Percentiles rank a stretch among this genome's conserved stretches.
These are phyloP conservation scores for Amazona guildingii DNA, from an alignment of 2,113 vertebrate species.

Conservation along the genomic window DNA sequence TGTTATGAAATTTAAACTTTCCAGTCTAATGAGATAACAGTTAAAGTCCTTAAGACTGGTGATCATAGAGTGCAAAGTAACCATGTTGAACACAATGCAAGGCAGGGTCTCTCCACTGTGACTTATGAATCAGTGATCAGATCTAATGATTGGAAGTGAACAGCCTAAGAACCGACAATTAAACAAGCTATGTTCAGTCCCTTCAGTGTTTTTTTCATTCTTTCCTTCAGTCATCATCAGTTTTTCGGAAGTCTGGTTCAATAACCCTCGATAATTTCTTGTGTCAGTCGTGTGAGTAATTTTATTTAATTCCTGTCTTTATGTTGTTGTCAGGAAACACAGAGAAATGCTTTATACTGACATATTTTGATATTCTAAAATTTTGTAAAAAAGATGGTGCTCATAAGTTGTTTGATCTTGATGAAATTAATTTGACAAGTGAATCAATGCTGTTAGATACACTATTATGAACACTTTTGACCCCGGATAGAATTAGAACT, in stretches of 20 bases:
- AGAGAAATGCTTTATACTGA: neutral
- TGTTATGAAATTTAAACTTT: neutral
- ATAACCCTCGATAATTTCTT: neutral
- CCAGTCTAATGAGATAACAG: neutral
- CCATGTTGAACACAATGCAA: neutral
- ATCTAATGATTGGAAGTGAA: neutral
- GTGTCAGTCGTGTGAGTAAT: neutral
- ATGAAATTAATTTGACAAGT: neutral
- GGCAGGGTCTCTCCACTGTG: neutral
- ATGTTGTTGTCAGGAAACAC: neutral
- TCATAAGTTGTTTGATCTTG: neutral
- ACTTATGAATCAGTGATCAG: neutral
- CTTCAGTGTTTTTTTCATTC: neutral
- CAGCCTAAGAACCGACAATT: neutral
- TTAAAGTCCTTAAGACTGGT: neutral
- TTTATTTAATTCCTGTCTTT: neutral
- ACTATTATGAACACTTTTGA: neutral
- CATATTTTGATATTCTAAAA: neutral
- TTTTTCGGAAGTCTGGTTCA: neutral
- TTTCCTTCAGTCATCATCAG: neutral
- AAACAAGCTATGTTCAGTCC: neutral
- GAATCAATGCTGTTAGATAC: neutral
- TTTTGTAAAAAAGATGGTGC: neutral
- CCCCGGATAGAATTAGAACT: neutral
- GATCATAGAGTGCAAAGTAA: neutral